These are phyloP conservation scores for Dromiciops gliroides DNA, from an alignment of 2,113 vertebrate genomes.

Conservation along the genomic window DNA sequence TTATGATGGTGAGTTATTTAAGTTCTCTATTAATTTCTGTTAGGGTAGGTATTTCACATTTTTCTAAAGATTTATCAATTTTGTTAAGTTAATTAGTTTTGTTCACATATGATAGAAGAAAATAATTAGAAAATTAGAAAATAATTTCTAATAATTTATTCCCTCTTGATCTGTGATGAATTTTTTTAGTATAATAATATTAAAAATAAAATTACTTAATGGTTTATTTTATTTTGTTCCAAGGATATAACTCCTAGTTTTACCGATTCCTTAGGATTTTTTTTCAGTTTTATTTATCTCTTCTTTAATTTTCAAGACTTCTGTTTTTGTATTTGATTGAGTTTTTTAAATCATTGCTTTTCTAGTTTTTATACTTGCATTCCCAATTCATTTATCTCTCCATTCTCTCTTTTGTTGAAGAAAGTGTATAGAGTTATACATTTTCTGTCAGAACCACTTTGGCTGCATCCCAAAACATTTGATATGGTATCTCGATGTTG, in stretches of 20 bases:
- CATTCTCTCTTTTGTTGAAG: neutral
- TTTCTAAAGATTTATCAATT: neutral
- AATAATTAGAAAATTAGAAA: too few relatives aligned
- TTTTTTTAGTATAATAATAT: neutral
- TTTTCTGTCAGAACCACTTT: neutral
- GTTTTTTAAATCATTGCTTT: neutral
- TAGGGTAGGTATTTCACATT: neutral
- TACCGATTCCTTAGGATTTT: neutral
- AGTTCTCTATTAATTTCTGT: neutral
- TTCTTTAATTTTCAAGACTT: neutral
- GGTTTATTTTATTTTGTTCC: neutral
- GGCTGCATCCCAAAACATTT: neutral
- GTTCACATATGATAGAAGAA: too few relatives aligned
- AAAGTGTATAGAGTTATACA: neutral
- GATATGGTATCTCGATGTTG: neutral
- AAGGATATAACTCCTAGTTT: neutral
- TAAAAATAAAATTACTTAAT: neutral
- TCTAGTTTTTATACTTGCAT: neutral
- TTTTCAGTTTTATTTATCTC: neutral
- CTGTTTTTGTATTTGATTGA: neutral
- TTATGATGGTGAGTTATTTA: neutral
- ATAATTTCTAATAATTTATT: neutral
- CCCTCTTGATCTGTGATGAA: neutral
- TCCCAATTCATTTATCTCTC: neutral
- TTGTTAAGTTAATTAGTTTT: neutral